Evolutionary conservation across 2,888 invertebrate genomes (phyloP), one percentile per base, ranked within the genome.

Genomic region (Lordiphosa fenestrarum): DNA sequence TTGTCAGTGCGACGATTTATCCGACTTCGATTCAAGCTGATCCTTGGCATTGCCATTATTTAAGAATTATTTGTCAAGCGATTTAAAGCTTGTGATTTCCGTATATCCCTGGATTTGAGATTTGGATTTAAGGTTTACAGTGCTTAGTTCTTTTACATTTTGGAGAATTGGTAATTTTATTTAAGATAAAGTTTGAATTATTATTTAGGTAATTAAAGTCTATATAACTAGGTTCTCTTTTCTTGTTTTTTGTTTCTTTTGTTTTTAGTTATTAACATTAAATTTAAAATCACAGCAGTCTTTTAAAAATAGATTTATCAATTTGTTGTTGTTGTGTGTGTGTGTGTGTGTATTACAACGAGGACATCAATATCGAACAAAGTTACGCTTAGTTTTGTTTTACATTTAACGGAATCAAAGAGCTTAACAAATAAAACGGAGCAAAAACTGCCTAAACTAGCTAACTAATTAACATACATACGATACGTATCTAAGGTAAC

Each of bases 201-300:
- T 69, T 80, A 72, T 68, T 68, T 65, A 44, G 25, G 12, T 44
- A 44, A 54, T 76, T 71, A 75, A 73, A 66, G 73, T 70, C 72
- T 70, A 73, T 76, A 75, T 77, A 82, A 67, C 82, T 81, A 78
- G 59, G 71, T 73, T 76, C 59, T 61, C 73, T 56, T 72, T 75
- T 66, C 66, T 73, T 59, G 40, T 37, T 53, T 69, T 57, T 55
- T 40, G 63, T 57, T 66, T 62, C 62, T n/a, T n/a, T n/a, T n/a
- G n/a, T n/a, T 61, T 76, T 76, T 85, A 82, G 69, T 69, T 74
- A 68, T 58, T 44, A 75, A 59, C 78, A 71, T 80, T 86, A 84
- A 82, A 85, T 86, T 86, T 86, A 81, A 87, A 88, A 88, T 88
- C 88, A 88, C 88, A 88, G 88, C 88, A 88, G 88, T 88, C 88